Conservation (phyloP, 2,888 invertebrate species). For the Drosophila anomalipes region DNA sequence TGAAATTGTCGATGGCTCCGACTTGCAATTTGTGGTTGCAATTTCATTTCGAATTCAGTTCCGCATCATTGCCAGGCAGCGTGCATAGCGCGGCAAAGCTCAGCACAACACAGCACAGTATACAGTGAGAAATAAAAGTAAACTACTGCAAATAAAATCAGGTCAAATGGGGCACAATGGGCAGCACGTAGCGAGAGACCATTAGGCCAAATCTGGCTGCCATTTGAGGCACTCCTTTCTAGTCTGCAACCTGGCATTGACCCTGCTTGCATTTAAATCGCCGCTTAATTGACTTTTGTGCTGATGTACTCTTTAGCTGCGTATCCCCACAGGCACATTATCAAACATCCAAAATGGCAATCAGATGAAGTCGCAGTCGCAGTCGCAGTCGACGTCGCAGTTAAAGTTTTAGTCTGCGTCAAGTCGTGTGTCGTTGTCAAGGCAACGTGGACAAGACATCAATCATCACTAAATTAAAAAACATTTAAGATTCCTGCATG, state of each 20-base stretch:
- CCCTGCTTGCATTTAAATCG: constrained; percentile 76
- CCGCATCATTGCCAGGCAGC: constrained; percentile 67
- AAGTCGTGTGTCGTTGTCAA: constrained; percentile 70
- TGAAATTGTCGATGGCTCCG: constrained; percentile 75
- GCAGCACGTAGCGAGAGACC: constrained; percentile 57
- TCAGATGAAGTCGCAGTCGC: constrained; percentile 22
- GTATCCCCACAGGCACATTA: constrained; percentile 65
- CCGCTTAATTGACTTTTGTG: constrained; percentile 74
- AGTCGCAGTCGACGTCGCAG: constrained; percentile 1
- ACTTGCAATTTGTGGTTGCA: constrained; percentile 76
- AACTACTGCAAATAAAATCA: constrained; percentile 79
- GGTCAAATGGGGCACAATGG: constrained; percentile 78
- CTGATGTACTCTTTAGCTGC: constrained; percentile 40
- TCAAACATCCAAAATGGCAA: constrained; percentile 13
- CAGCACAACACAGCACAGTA: constrained; percentile 3
- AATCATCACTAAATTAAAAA: constrained; percentile 81
- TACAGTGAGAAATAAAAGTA: constrained; percentile 78
- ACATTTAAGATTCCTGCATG: constrained; percentile 77
- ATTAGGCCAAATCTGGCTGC: constrained; percentile 59
- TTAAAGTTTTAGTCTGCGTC: constrained; percentile 35
- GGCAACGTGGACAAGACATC: constrained; percentile 76
- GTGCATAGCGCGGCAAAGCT: constrained; percentile 7
- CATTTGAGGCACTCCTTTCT: constrained; percentile 64
- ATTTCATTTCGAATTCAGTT: constrained; percentile 77
- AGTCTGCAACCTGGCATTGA: constrained; percentile 61